A percentile compares a stretch with the other conserved stretches of the same genome.
phyloP scores from a whole-genome alignment of 2,113 vertebrate species.

The Parus major region DNA sequence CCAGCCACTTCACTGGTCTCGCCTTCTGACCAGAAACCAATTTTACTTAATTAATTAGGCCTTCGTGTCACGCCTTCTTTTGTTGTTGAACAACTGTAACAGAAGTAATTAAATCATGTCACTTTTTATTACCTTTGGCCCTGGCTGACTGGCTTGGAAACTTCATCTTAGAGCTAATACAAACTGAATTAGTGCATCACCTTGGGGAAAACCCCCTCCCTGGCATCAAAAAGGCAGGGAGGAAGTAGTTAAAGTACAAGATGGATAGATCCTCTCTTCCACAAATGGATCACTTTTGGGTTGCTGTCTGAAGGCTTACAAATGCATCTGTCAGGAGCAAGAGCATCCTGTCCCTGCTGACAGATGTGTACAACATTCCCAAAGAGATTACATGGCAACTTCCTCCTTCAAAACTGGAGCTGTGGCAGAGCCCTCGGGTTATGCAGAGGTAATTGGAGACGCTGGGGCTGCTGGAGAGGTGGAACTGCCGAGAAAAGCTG shows the following conservation, averaged over 20 bases:
- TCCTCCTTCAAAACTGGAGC: conserved; percentile 60
- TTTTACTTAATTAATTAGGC: conserved; percentile 77
- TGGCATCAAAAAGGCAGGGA: conserved; percentile 48
- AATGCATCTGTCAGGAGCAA: conserved; percentile 54
- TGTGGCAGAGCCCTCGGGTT: conserved; percentile 36
- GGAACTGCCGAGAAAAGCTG: conserved; percentile 54
- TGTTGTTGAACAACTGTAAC: conserved; percentile 73
- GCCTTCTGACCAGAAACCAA: conserved; percentile 73
- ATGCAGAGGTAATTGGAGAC: conserved; percentile 41
- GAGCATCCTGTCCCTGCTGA: conserved; percentile 66
- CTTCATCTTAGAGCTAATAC: conserved; percentile 69
- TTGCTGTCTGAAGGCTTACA: conserved; percentile 51
- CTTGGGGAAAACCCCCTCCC: conserved; percentile 66
- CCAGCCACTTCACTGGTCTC: conserved; percentile 48
- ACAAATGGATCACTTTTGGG: conserved; percentile 35
- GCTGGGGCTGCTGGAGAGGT: conserved; percentile 49
- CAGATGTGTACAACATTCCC: conserved; percentile 63
- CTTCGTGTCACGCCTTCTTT: conserved; percentile 71
- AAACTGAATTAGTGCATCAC: conserved; percentile 69
- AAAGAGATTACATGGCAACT: conserved; percentile 64
- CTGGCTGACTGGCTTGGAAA: conserved; percentile 68
- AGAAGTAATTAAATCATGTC: conserved; percentile 79
- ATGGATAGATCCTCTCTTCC: not conserved
- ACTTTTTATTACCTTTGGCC: conserved; percentile 79
- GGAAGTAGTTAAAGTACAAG: conserved; percentile 59